Percentiles rank a stretch among this genome's conserved stretches.
Evolutionary conservation across 2,888 invertebrate genomes (phyloP).

Genomic region (Alloplasta piceator): DNA sequence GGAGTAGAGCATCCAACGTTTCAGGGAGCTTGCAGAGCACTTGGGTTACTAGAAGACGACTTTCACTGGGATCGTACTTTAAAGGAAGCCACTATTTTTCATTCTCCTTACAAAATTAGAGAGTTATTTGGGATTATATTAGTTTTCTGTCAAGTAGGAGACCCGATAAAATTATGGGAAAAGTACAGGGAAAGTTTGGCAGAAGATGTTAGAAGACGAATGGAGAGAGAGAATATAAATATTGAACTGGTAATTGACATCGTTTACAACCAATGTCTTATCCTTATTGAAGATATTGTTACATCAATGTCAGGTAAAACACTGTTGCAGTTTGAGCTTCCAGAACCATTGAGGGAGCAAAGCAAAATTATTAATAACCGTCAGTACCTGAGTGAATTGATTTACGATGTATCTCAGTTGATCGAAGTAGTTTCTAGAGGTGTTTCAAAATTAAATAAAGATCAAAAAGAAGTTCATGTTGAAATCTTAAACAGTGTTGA

Average conservation of each 20-base stretch:
- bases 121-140: conserved; percentile 70
- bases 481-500: background rate
- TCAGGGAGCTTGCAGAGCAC: conserved; percentile 65
- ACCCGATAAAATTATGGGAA: conserved; percentile 25
- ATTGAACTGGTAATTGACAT: background rate
- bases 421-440: background rate
- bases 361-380: background rate
- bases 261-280: background rate
- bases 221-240: background rate
- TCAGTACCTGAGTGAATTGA: background rate
- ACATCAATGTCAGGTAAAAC: background rate
- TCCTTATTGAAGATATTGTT: background rate
- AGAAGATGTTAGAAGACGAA: background rate
- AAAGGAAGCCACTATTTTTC: conserved; percentile 64
- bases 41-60: conserved; percentile 76
- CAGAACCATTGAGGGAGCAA: background rate
- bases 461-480: background rate
- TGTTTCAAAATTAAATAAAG: background rate
- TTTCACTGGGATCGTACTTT: conserved; percentile 70
- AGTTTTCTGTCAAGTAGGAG: background rate
- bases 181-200: conserved; percentile 30
- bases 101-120: conserved; percentile 67
- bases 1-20: conserved; percentile 68
- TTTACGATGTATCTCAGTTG: background rate
- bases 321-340: background rate